Percentiles rank a stretch among this genome's conserved stretches.
These are phyloP conservation scores for Lasius platythorax DNA, from an alignment of 2,888 invertebrate species.

Conservation along the genomic window DNA sequence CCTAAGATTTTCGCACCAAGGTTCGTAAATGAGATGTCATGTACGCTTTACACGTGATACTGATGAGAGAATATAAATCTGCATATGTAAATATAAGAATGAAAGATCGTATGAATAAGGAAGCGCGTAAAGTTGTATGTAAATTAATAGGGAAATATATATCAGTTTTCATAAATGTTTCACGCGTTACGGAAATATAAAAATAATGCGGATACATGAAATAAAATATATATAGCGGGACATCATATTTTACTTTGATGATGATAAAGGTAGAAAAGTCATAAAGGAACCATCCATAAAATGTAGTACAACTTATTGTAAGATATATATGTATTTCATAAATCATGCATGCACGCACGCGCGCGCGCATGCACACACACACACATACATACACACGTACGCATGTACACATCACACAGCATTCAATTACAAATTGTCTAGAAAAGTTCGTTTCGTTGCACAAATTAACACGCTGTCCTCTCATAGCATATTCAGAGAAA, in stretches of 20 bases:
- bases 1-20: not conserved
- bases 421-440: slow-evolving; percentile 46
- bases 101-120: not conserved
- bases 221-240: not conserved
- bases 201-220: not conserved
- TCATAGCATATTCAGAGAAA: slow-evolving; percentile 10
- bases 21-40: not conserved
- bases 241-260: not conserved
- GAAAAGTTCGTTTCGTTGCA: slow-evolving; percentile 30
- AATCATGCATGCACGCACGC: slow-evolving; percentile 22
- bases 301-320: slow-evolving; percentile 26
- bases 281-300: not conserved
- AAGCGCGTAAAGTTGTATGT: not conserved
- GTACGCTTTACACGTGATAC: not conserved
- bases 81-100: not conserved
- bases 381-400: not conserved
- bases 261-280: not conserved
- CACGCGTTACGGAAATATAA: not conserved
- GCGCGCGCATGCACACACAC: not conserved
- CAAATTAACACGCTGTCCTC: slow-evolving; percentile 2
- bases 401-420: not conserved
- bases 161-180: slow-evolving; percentile 2
- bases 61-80: not conserved
- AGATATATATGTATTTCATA: slow-evolving; percentile 42
- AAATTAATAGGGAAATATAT: slow-evolving; percentile 1